Evolutionary conservation across 2,113 vertebrate species (phyloP).

Genomic region (Haemorhous mexicanus): DNA sequence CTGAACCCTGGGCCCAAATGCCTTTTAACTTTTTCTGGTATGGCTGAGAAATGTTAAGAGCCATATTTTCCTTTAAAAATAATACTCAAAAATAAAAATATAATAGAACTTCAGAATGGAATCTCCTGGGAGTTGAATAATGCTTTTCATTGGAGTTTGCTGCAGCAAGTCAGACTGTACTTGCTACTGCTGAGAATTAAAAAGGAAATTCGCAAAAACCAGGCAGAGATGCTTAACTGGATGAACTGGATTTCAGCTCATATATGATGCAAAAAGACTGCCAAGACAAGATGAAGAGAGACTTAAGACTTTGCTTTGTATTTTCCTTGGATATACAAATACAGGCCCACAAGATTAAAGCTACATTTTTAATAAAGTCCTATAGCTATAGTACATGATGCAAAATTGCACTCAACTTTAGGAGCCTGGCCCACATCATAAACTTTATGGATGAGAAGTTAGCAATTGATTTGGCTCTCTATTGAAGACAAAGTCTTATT

Average conservation of each 20-base stretch:
- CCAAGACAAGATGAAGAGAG: neutral
- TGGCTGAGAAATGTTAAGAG: neutral
- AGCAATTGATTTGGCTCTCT: slow-evolving; percentile 31
- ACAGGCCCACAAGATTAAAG: neutral
- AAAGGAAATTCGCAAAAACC: neutral
- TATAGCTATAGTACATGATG: neutral
- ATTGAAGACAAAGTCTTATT: neutral
- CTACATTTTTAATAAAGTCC: neutral
- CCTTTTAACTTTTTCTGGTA: neutral
- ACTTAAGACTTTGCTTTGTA: neutral
- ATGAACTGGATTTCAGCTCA: neutral
- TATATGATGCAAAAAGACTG: neutral
- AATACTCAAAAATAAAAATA: neutral
- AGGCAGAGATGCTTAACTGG: neutral
- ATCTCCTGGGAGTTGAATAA: neutral
- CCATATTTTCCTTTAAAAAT: neutral
- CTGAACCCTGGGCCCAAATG: neutral
- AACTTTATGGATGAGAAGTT: neutral
- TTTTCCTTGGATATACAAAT: neutral
- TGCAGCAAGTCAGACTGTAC: neutral
- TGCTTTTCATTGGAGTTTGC: neutral
- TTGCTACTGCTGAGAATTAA: neutral
- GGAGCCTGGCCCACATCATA: neutral
- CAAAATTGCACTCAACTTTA: neutral
- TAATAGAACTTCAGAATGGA: neutral